Evolutionary conservation across 2,888 invertebrate genomes (phyloP).

Genomic region (Andrena bicolor): DNA sequence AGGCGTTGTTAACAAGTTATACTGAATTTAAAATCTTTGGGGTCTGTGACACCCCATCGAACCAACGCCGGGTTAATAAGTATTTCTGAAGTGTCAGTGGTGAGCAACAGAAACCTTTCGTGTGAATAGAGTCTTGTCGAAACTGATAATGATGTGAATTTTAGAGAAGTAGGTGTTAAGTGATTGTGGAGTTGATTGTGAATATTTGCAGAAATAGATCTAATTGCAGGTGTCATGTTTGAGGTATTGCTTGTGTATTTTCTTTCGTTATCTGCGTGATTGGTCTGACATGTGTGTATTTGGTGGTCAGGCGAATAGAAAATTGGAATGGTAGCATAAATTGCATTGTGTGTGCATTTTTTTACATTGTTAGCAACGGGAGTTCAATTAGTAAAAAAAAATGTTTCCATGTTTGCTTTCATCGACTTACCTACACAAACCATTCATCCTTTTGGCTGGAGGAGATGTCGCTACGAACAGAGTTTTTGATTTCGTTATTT

Average conservation of each 20-base stretch:
- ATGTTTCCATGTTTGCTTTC: not conserved
- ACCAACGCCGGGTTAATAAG: too few species aligned
- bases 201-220: too few species aligned
- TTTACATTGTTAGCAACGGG: not conserved
- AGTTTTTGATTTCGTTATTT: slow-evolving; percentile 12
- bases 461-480: slow-evolving; percentile 84
- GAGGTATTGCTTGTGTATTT: not conserved
- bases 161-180: too few species aligned
- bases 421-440: slow-evolving; percentile 90
- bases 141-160: too few species aligned
- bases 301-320: not conserved
- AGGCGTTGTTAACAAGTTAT: too few species aligned
- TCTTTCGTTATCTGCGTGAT: not conserved
- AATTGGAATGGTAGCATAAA: slow-evolving; percentile 15
- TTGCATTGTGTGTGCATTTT: not conserved
- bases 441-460: slow-evolving; percentile 94
- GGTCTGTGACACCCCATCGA: too few species aligned
- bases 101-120: too few species aligned
- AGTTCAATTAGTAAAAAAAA: not conserved
- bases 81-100: too few species aligned
- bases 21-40: too few species aligned
- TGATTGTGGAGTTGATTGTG: too few species aligned
- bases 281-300: too few species aligned
- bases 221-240: not conserved
- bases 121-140: too few species aligned